phyloP scores from a whole-genome alignment of 2,888 invertebrate genomes.

The Sminthurinus aureus region DNA sequence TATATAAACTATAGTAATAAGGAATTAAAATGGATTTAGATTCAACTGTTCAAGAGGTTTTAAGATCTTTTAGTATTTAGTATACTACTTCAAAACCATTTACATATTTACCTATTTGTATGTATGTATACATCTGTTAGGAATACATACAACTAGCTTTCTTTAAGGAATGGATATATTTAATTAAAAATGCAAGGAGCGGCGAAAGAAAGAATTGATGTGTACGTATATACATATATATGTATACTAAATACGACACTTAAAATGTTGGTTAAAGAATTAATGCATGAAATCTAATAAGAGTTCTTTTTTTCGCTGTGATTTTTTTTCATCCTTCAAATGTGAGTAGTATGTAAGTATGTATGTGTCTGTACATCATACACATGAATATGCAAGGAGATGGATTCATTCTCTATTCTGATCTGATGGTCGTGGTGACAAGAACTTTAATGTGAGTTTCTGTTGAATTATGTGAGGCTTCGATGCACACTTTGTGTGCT shows the following conservation, averaged over 20 bases:
- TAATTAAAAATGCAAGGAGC: constrained; percentile 1
- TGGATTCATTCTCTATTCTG: too few relatives aligned
- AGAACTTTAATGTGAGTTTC: constrained; percentile 33
- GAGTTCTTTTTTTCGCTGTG: not conserved
- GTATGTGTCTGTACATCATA: too few relatives aligned
- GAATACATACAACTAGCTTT: not conserved
- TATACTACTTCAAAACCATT: too few relatives aligned
- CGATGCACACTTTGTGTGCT: constrained; percentile 21
- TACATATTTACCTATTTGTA: too few relatives aligned
- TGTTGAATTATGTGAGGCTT: constrained; percentile 30
- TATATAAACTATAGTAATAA: too few relatives aligned
- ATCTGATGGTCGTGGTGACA: constrained; percentile 26
- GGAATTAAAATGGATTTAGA: too few relatives aligned
- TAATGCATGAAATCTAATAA: constrained; percentile 33
- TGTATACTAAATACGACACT: not conserved
- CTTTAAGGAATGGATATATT: not conserved
- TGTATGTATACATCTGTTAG: too few relatives aligned
- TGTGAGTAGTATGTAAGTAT: too few relatives aligned
- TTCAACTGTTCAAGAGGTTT: too few relatives aligned
- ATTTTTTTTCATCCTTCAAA: not conserved
- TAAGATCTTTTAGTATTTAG: too few relatives aligned
- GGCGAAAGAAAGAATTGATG: not conserved
- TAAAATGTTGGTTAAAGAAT: constrained; percentile 9
- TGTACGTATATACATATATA: not conserved
- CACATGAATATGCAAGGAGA: too few relatives aligned